Evolutionary conservation across 2,888 invertebrate genomes (phyloP), one percentile per base, ranked within the genome.

Genomic region (Dryobotodes eremita): DNA sequence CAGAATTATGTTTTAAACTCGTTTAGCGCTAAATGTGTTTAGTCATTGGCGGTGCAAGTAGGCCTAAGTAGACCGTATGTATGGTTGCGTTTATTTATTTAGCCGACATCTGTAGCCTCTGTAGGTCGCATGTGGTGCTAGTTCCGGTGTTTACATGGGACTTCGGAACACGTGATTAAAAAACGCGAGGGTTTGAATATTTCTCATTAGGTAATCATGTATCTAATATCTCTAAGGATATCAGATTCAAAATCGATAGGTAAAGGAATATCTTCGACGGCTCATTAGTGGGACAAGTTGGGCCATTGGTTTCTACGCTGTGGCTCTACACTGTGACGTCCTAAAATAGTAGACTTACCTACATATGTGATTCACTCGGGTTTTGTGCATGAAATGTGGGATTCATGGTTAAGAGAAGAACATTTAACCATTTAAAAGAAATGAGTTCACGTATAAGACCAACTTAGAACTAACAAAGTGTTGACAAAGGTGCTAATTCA

Each of bases 101-200:
- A 68, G 72, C 53, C 61, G 57, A 13, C 70, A 83, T 73, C 83
- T 83, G 80, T 71, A 23, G 70, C 26, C 57, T 68, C n/a, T 80
- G 75, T 80, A 71, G 69, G 61, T 66, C 77, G 65, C 69, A 86
- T 86, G 77, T 86, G 77, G 57, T 53, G 17, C 26, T 65, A 62
- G 57, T 81, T 84, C 85, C 85, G 85, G n/a, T 26, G 42, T 57
- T 81, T 61, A 55, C 26, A 17, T 36, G 36, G 17, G 26, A 61
- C 55, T 68, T 66, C 66, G 10, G 48, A 42, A 57, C 59, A 65
- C 59, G 57, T 83, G 83, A 42, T 57, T 53, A 23, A 42, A 57
- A 15, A 57, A 26, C 36, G 26, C 15, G 6, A 59, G 0, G 48
- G 50, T 53, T 17, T 31, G 8, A 26, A 42, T 61, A 50, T 23